Percentiles rank a stretch among this genome's conserved stretches.
These are phyloP conservation scores for Chinchilla lanigera DNA, from an alignment of 2,113 vertebrate species.

Conservation along the genomic window DNA sequence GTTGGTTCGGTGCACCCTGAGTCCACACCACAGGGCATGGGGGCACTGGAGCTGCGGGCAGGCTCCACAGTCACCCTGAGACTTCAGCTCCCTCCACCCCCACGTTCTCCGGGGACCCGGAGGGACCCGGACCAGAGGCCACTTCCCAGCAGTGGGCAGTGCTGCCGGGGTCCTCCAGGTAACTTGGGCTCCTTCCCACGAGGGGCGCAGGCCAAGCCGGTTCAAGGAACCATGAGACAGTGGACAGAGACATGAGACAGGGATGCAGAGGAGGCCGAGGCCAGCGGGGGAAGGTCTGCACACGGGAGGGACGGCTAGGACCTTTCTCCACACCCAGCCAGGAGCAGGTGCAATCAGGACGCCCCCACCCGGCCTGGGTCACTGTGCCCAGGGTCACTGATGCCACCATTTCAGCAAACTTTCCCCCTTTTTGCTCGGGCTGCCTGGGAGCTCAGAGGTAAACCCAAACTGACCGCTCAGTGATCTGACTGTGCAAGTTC, in stretches of 20 bases:
- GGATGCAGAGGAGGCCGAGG: not conserved
- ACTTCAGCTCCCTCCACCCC: not conserved
- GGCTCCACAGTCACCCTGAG: not conserved
- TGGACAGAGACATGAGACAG: not conserved
- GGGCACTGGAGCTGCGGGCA: not conserved
- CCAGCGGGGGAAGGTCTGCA: no score
- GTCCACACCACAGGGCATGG: fast-evolving
- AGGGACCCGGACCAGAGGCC: not conserved
- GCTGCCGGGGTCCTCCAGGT: not conserved
- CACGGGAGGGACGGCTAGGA: not conserved
- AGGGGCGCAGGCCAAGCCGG: not conserved
- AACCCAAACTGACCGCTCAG: not conserved
- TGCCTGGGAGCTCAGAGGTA: not conserved
- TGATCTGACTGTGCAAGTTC: not conserved
- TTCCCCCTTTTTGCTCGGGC: not conserved
- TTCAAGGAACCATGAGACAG: not conserved
- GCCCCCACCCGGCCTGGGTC: not conserved
- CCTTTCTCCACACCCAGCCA: not conserved
- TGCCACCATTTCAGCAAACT: not conserved
- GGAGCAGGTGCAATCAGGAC: not conserved
- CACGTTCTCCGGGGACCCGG: not conserved
- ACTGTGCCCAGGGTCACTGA: not conserved
- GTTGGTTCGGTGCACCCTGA: fast-evolving
- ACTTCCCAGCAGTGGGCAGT: not conserved
- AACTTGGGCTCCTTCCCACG: not conserved